Percentiles rank a stretch among this genome's conserved stretches.
Evolutionary conservation across 2,797 vertebrate genomes (phyloP).

Genomic region (Euthynnus affinis): DNA sequence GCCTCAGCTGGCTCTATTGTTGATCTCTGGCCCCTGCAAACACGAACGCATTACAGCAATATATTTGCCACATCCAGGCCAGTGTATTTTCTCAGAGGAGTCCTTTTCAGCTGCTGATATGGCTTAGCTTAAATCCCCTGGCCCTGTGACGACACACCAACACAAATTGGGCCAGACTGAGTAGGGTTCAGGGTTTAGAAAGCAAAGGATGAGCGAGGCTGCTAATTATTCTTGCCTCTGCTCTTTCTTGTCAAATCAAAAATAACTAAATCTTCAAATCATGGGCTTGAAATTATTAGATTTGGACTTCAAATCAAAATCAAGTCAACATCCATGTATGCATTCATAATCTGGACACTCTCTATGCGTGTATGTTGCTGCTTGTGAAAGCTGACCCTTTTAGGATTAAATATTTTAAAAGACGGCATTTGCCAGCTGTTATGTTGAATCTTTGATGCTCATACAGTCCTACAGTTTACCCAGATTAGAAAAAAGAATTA

Average conservation of each 20-base stretch:
- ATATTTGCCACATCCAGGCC: slow-evolving; percentile 68
- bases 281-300: background rate
- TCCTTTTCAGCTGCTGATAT: slow-evolving; percentile 68
- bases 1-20: slow-evolving; percentile 61
- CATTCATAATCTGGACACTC: slow-evolving; percentile 5
- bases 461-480: slow-evolving; percentile 24
- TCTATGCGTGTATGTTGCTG: slow-evolving; percentile 1
- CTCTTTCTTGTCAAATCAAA: slow-evolving; percentile 36
- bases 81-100: slow-evolving; percentile 65
- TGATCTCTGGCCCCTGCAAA: slow-evolving; percentile 68
- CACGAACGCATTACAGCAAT: slow-evolving; percentile 57
- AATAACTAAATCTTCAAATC: slow-evolving; percentile 29
- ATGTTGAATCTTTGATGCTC: slow-evolving; percentile 29
- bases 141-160: slow-evolving; percentile 65
- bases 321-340: background rate
- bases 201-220: slow-evolving; percentile 41
- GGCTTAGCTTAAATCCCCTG: slow-evolving; percentile 73
- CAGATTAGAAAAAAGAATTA: slow-evolving; percentile 27
- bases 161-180: slow-evolving; percentile 58
- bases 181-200: slow-evolving; percentile 61
- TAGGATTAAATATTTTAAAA: slow-evolving; percentile 40
- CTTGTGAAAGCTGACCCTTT: slow-evolving; percentile 34
- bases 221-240: slow-evolving; percentile 48
- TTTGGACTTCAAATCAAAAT: background rate
- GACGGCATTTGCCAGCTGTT: slow-evolving; percentile 9